Evolutionary conservation across 1,140 invertebrate species (phyloP), one percentile per base, ranked within the genome.

Genomic region (Tigriopus japonicus): DNA sequence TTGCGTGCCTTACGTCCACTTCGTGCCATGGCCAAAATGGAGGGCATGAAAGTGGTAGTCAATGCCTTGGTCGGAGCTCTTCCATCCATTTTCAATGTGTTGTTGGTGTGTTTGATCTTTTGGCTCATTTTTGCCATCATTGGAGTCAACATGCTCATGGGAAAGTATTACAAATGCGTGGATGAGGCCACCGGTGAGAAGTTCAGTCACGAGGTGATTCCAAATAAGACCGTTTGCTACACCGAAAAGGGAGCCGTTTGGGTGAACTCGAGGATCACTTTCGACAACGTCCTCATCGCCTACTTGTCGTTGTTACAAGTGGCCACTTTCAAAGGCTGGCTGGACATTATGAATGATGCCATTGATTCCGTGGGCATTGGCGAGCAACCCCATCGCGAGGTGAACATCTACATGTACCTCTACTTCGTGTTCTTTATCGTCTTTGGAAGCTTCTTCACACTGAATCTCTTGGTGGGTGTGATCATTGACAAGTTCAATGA

Each of bases 281-380:
- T 98, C 73, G 94, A 98, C 73, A 91, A 97, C 73, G 92, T 97
- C 9, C 83, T 91, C 42, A 94, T 93, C 77, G 92, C 90, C 24
- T 97, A 97, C 73, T 76, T 98, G 65, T 92, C 90, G 70, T 79
- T 98, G 62, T 95, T 97, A 74, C 94, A 98, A 87, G 89, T 98
- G 65, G 92, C 93, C 51, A 98, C 94, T 53, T 97, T 96, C 75
- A 79, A 80, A 70, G 78, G 78, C 21, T 80, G 78, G 78, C 72
- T 67, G 35, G 61, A 56, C 28, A 96, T 98, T 62, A 97, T 98
- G 92, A 87, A 93, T 68, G 89, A 95, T 73, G 93, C 93, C 17
- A 93, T 93, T 65, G 93, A 98, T 76, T 88, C 86, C 28, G 81
- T 84, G 80, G 85, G 87, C 71, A 88, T 91, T 64, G 77, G 82